Evolutionary conservation across 2,797 vertebrate genomes (phyloP).

Genomic region (Labroides dimidiatus): DNA sequence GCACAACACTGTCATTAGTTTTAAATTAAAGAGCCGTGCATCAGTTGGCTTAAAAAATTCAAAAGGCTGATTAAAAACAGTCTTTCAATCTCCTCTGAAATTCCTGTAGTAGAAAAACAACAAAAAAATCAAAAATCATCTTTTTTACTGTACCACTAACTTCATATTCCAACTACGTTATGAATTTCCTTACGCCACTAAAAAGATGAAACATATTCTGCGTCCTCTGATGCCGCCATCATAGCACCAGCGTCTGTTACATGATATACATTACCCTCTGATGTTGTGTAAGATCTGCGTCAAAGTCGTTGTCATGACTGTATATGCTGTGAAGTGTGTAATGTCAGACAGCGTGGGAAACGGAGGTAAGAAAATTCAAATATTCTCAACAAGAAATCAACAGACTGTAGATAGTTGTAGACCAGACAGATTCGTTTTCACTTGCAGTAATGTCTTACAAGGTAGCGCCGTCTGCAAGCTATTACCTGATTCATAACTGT

Average conservation of each 20-base stretch:
- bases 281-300: constrained; percentile 1
- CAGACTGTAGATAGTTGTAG: background rate
- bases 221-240: background rate
- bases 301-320: constrained; percentile 30
- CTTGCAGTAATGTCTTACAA: constrained; percentile 5
- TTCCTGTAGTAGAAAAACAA: background rate
- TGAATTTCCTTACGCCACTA: background rate
- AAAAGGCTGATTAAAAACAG: background rate
- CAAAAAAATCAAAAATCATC: no score
- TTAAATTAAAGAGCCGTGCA: background rate
- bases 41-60: background rate
- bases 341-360: background rate
- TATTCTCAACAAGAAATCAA: constrained; percentile 12
- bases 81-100: background rate
- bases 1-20: background rate
- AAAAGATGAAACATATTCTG: background rate
- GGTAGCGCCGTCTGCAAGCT: background rate
- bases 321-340: background rate
- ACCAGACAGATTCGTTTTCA: constrained; percentile 2
- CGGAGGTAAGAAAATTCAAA: constrained; percentile 7
- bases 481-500: constrained; percentile 17
- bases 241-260: constrained; percentile 21
- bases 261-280: background rate
- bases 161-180: background rate
- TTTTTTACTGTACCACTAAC: background rate